Conservation (phyloP, 92 coral and sea anemone species). For the Zoanthus gigantus region DNA sequence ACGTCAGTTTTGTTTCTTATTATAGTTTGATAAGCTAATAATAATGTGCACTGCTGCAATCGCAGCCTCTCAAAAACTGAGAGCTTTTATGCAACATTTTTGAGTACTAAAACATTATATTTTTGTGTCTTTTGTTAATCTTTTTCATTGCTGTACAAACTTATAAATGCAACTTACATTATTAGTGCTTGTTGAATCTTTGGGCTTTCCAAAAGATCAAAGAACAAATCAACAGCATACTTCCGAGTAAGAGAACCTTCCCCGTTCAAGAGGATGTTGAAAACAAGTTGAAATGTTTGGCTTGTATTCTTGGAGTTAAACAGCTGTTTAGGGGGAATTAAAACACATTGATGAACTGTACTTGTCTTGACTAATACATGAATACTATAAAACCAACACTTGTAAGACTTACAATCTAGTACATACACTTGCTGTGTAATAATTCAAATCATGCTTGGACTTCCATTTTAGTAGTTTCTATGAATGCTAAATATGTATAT, state of each 20-base stretch:
- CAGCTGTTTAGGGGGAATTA: slow-evolving; percentile 58
- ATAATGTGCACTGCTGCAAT: no score
- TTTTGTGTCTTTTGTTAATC: no score
- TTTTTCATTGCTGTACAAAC: neutral
- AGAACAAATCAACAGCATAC: slow-evolving; percentile 93
- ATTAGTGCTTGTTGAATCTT: slow-evolving; percentile 93
- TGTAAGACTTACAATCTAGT: no score
- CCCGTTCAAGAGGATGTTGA: slow-evolving; percentile 90
- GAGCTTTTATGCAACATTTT: no score
- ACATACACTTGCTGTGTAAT: neutral
- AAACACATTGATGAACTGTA: neutral
- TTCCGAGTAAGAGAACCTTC: slow-evolving; percentile 90
- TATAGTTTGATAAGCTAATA: no score
- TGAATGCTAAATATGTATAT: no score
- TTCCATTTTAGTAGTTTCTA: no score
- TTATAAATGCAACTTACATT: slow-evolving; percentile 64
- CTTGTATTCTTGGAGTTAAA: slow-evolving; percentile 95
- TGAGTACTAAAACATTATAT: no score
- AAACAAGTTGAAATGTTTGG: slow-evolving; percentile 95
- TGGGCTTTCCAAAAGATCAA: slow-evolving; percentile 88
- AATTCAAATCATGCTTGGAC: no score
- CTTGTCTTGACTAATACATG: neutral
- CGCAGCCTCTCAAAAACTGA: no score
- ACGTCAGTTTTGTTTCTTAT: no score
- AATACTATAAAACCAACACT: neutral